Percentiles rank a stretch among this genome's conserved stretches.
Evolutionary conservation across 2,113 vertebrate genomes (phyloP).

Genomic region (Chamaea fasciata): DNA sequence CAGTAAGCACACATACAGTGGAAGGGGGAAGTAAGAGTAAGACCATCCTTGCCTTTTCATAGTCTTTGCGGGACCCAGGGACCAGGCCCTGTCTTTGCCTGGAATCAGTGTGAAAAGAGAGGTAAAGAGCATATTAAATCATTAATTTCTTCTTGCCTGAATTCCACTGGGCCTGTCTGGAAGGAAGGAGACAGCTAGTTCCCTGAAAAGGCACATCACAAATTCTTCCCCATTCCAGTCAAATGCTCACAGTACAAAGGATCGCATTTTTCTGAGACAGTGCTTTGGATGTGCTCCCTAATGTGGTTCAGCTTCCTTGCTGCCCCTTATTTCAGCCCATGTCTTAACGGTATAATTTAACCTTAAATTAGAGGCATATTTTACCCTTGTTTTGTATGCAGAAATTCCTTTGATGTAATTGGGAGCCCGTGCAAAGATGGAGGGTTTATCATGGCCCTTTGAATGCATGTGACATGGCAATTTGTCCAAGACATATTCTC

Average conservation of each 20-base stretch:
- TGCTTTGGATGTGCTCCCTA: neutral
- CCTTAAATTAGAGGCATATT: constrained; percentile 51
- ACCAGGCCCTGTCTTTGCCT: neutral
- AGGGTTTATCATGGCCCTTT: constrained; percentile 43
- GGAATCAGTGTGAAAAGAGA: neutral
- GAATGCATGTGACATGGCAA: constrained; percentile 58
- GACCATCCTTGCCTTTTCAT: neutral
- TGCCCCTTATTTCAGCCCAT: constrained; percentile 13
- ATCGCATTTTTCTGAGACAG: neutral
- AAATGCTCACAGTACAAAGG: neutral
- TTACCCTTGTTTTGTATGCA: constrained; percentile 43
- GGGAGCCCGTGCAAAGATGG: neutral
- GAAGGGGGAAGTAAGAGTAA: neutral
- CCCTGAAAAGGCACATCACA: neutral
- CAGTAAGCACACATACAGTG: neutral
- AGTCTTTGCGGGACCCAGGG: neutral
- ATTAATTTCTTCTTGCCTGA: neutral
- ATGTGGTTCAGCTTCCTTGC: constrained; percentile 13
- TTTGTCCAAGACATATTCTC: constrained; percentile 64
- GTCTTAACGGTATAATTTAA: constrained; percentile 48
- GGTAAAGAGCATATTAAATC: neutral
- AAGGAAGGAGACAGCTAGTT: neutral
- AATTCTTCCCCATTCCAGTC: neutral
- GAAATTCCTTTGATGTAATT: constrained; percentile 55
- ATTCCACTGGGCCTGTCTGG: neutral